A percentile compares a stretch with the other conserved stretches of the same genome.
Conservation (phyloP, 2,888 invertebrate species). For the Caenorhabditis sp. region DNA sequence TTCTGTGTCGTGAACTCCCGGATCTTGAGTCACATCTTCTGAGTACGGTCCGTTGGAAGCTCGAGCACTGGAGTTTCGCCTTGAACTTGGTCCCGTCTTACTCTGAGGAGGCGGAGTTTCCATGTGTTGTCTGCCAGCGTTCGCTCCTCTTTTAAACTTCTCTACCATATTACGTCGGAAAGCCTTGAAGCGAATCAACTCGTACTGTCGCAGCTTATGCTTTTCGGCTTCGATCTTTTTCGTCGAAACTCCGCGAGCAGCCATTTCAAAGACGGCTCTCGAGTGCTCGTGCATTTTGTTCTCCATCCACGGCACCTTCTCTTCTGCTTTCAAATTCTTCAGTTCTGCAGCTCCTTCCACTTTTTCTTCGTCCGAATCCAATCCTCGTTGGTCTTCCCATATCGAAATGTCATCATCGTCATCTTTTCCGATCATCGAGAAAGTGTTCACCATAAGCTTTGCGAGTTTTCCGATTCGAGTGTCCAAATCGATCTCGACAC, state of each 20-base stretch:
- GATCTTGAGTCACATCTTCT: constrained; percentile 12
- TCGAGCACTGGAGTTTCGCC: constrained; percentile 17
- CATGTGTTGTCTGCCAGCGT: not conserved
- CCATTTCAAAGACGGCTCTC: constrained; percentile 92
- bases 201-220: constrained; percentile 91
- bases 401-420: constrained; percentile 60
- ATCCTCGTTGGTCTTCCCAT: constrained; percentile 56
- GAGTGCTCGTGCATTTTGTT: constrained; percentile 92
- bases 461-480: constrained; percentile 86
- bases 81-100: constrained; percentile 1
- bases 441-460: constrained; percentile 92
- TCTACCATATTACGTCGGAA: constrained; percentile 66
- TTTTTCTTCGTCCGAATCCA: constrained; percentile 58
- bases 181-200: constrained; percentile 88
- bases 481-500: constrained; percentile 81
- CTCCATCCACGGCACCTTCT: constrained; percentile 75
- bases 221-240: constrained; percentile 93
- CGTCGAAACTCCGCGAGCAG: constrained; percentile 88
- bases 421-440: constrained; percentile 87
- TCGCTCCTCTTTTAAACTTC: constrained; percentile 32
- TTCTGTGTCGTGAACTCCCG: constrained; percentile 54
- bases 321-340: constrained; percentile 55
- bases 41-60: not conserved
- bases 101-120: constrained; percentile 11
- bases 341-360: constrained; percentile 64